Evolutionary conservation across 2,888 invertebrate species (phyloP).

Genomic region (Macrosoma leucophasiata): DNA sequence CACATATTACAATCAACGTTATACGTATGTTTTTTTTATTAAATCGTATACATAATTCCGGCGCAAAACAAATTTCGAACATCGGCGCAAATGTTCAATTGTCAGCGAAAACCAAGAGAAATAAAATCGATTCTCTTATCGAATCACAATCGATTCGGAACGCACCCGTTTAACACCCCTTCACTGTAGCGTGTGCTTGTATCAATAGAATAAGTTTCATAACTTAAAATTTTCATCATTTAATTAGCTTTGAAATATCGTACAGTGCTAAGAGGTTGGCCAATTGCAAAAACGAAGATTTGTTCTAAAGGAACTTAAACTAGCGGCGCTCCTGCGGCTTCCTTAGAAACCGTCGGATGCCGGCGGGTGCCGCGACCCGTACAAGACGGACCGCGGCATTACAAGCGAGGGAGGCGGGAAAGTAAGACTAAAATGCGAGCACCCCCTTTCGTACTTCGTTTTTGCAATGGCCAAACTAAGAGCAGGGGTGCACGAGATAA

Average conservation of each 20-base stretch:
- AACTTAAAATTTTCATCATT: constrained; percentile 39
- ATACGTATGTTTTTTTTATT: constrained; percentile 69
- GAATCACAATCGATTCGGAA: constrained; percentile 26
- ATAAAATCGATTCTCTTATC: too few relatives aligned
- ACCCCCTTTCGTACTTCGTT: constrained; percentile 82
- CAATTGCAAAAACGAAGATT: constrained; percentile 78
- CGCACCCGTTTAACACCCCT: constrained; percentile 71
- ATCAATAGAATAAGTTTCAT: constrained; percentile 33
- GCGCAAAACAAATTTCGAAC: constrained; percentile 61
- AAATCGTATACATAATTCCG: constrained; percentile 75
- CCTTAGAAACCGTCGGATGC: constrained; percentile 43
- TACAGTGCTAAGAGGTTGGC: constrained; percentile 75
- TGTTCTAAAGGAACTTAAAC: constrained; percentile 67
- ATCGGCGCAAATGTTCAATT: constrained; percentile 53
- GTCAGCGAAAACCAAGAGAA: constrained; percentile 32
- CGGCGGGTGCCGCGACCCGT: constrained; percentile 34
- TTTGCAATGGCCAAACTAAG: constrained; percentile 86
- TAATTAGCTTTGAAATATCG: too few relatives aligned
- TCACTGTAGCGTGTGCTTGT: constrained; percentile 61
- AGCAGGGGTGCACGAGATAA: constrained; percentile 90
- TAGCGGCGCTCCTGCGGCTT: constrained; percentile 48
- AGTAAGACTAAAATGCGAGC: constrained; percentile 78
- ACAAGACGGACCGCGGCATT: constrained; percentile 33
- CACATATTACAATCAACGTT: constrained; percentile 74
- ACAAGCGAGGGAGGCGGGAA: constrained; percentile 71